phyloP scores from a whole-genome alignment of 2,113 vertebrate species.

The Neolamprologus variostigma region DNA sequence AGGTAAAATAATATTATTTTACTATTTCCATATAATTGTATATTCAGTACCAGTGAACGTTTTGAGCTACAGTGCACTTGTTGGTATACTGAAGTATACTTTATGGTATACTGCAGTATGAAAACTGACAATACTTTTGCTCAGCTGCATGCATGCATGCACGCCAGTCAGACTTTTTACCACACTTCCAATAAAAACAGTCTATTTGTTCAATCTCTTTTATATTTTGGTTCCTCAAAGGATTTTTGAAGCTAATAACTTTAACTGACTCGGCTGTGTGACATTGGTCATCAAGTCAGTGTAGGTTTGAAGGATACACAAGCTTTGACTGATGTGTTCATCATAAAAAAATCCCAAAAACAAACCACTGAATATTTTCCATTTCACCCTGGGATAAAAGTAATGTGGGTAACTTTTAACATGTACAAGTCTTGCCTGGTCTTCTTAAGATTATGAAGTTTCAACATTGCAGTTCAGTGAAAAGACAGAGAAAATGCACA shows the following conservation, averaged over 20 bases:
- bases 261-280: background rate
- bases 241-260: background rate
- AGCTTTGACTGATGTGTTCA: background rate
- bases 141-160: background rate
- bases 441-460: background rate
- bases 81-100: background rate
- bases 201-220: background rate
- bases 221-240: background rate
- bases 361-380: background rate
- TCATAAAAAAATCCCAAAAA: rapidly evolving
- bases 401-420: background rate
- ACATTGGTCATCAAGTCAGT: background rate
- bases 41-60: background rate
- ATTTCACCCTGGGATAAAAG: background rate
- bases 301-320: background rate
- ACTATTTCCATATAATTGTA: background rate
- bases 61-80: background rate
- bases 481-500: background rate
- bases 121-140: background rate
- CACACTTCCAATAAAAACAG: background rate
- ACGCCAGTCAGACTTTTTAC: background rate
- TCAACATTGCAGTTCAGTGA: background rate
- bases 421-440: background rate
- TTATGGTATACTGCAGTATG: background rate
- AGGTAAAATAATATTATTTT: background rate